phyloP scores from a whole-genome alignment of 2,113 vertebrate species.

The Columbina picui region DNA sequence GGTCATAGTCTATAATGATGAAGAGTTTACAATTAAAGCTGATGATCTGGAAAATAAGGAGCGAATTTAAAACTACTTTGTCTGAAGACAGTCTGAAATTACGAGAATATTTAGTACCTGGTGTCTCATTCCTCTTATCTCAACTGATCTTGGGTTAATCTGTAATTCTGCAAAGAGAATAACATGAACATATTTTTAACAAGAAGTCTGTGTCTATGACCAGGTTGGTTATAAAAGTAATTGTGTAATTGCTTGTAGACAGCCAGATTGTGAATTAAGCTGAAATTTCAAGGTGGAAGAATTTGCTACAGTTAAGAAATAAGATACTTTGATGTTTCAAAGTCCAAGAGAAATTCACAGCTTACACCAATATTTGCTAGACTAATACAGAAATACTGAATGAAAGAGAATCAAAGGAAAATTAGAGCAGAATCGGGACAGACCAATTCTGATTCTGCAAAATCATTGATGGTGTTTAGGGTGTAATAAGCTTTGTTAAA shows the following conservation, averaged over 20 bases:
- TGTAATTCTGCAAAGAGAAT: not conserved
- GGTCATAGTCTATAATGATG: not conserved
- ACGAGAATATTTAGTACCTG: not conserved
- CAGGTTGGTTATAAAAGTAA: not conserved
- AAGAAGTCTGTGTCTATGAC: not conserved
- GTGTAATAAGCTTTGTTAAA: not conserved
- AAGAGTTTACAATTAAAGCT: conserved; percentile 44
- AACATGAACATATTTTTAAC: not conserved
- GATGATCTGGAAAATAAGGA: conserved; percentile 51
- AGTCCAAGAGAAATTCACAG: not conserved
- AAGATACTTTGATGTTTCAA: not conserved
- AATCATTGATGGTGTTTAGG: not conserved
- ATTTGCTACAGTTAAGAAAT: not conserved
- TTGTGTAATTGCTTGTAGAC: not conserved
- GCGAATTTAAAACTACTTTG: not conserved
- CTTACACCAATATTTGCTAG: not conserved
- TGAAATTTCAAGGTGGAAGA: not conserved
- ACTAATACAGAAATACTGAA: not conserved
- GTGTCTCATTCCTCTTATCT: not conserved
- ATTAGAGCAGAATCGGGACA: not conserved
- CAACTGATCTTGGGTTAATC: not conserved
- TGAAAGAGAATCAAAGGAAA: not conserved
- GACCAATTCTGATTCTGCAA: not conserved
- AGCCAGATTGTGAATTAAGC: not conserved
- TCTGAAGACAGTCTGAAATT: not conserved